Evolutionary conservation across 2,888 invertebrate genomes (phyloP).

Genomic region (Mechanitis messenoides): DNA sequence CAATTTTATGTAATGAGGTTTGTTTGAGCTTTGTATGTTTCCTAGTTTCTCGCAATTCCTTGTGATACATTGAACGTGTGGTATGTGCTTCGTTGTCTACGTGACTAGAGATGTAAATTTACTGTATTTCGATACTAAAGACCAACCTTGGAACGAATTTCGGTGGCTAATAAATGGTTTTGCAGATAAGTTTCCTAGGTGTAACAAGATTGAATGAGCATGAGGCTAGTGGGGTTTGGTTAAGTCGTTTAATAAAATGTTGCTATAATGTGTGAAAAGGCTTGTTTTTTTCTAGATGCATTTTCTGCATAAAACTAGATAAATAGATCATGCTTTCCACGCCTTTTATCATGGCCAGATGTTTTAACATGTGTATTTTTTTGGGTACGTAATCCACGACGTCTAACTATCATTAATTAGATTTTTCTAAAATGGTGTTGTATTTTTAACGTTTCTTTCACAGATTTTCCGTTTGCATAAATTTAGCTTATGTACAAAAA

Average conservation of each 20-base stretch:
- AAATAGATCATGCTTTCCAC: constrained; percentile 19
- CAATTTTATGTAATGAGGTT: constrained; percentile 23
- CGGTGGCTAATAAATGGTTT: constrained; percentile 22
- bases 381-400: constrained; percentile 22
- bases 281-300: constrained; percentile 24
- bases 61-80: neutral
- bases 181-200: constrained; percentile 8
- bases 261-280: constrained; percentile 24
- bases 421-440: neutral
- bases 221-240: constrained; percentile 26
- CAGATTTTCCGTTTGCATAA: constrained; percentile 5
- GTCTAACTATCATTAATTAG: neutral
- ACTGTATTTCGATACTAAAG: neutral
- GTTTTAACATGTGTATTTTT: constrained; percentile 14
- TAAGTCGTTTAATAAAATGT: constrained; percentile 22
- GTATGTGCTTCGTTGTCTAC: constrained; percentile 14
- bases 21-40: constrained; percentile 22
- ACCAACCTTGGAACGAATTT: constrained; percentile 12
- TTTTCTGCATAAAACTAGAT: constrained; percentile 15
- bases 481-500: constrained; percentile 5
- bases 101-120: constrained; percentile 21
- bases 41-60: neutral
- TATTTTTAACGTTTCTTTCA: constrained; percentile 2
- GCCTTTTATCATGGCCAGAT: constrained; percentile 15
- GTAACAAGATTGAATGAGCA: constrained; percentile 23